Evolutionary conservation across 2,797 vertebrate genomes (phyloP), one percentile per base, ranked within the genome.

Genomic region (Diplodus sargus): DNA sequence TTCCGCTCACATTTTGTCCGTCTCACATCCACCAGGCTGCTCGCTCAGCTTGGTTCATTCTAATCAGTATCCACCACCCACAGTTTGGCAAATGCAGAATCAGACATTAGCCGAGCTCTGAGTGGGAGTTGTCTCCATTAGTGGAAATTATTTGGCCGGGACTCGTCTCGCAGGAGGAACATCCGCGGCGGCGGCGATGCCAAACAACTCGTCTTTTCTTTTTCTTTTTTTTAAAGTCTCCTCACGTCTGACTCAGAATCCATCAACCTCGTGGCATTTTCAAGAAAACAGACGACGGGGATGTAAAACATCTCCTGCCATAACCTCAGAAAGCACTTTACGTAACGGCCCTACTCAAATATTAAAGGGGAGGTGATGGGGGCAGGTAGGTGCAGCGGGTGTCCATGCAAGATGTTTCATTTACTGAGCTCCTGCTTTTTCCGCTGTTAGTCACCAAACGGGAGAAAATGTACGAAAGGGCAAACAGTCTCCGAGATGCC

Each of bases 111-210:
- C 83, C 51, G 77, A 57, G 70, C 70, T 83, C 76, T 62, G 82
- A 85, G 83, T 83, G 82, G 82, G 83, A 83, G 89, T 56, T 2
- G 64, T 83, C 81, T 89, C 92, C 90, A 92, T 93, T 92, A 91
- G 90, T 62, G 87, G 73, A 84, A 89, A 90, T 83, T 22, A 82
- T 91, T 91, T 91, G 90, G 90, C 88, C 13, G 4, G 15, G 59
- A 23, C 72, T 79, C 6, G 56, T 63, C 82, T 85, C 63, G 8
- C 77, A 73, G 79, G 73, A 75, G 60, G 74, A 87, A 56, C 85
- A 74, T 86, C 69, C 49, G 59, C 76, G 10, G 48, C 51, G n/a
- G 59, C 62, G 6, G n/a, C n/a, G 2, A 15, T 78, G 84, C 74
- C 88, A 84, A 78, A 75, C 63, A 47, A 56, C 28, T 54, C 42